Evolutionary conservation across 2,888 invertebrate species (phyloP).

Genomic region (Diadegma fenestrale): DNA sequence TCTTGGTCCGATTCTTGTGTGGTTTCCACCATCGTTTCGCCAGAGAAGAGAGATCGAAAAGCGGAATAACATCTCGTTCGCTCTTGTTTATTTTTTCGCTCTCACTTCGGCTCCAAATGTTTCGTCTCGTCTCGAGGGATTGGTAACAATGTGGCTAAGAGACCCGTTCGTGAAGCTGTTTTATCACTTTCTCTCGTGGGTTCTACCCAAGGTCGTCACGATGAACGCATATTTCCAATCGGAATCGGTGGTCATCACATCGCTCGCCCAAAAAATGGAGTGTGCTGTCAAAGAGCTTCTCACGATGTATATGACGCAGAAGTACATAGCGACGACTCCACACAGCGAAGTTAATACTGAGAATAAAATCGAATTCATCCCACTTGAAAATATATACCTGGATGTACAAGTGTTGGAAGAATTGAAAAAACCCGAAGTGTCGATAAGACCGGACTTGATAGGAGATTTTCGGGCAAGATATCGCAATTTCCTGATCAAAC

Average conservation of each 20-base stretch:
- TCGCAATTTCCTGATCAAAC: constrained; percentile 12
- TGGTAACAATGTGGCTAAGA: too few species aligned
- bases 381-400: constrained; percentile 12
- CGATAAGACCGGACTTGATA: constrained; percentile 3
- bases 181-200: constrained; percentile 23
- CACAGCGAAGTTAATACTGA: constrained; percentile 8
- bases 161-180: constrained; percentile 19
- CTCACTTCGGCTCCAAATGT: too few species aligned
- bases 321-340: constrained; percentile 21
- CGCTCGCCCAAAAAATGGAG: constrained; percentile 24
- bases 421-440: constrained; percentile 29
- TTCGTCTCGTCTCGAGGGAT: too few species aligned
- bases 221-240: constrained; percentile 24
- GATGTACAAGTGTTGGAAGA: constrained; percentile 23
- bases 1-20: too few species aligned
- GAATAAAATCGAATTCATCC: constrained; percentile 8
- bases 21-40: too few species aligned
- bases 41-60: too few species aligned
- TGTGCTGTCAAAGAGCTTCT: constrained; percentile 16
- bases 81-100: too few species aligned
- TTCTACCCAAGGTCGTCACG: constrained; percentile 12
- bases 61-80: too few species aligned
- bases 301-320: constrained; percentile 16
- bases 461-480: constrained; percentile 21
- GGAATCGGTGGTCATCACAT: constrained; percentile 24